A percentile compares a stretch with the other conserved stretches of the same genome.
Evolutionary conservation across 2,888 invertebrate species (phyloP).

Genomic region (Aplocera efformata): DNA sequence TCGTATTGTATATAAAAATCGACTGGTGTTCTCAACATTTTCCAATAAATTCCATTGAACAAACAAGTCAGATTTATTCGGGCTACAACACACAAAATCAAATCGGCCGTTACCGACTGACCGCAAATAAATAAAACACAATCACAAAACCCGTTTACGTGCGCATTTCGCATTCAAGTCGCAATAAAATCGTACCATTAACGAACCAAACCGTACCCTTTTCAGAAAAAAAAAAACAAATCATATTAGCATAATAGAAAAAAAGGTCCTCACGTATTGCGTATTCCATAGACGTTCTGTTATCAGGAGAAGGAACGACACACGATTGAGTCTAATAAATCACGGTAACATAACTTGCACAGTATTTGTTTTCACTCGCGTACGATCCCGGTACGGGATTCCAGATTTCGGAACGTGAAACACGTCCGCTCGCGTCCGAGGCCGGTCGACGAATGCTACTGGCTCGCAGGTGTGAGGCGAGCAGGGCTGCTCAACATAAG

Average conservation of each 20-base stretch:
- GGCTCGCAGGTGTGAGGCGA: conserved; percentile 33
- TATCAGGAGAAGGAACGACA: conserved; percentile 41
- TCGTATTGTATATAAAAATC: too few species aligned
- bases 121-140: conserved; percentile 28
- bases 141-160: conserved; percentile 32
- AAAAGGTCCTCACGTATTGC: conserved; percentile 55
- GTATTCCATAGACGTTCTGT: conserved; percentile 50
- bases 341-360: conserved; percentile 58
- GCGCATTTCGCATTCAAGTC: conserved; percentile 36
- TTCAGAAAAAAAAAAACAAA: conserved; percentile 39
- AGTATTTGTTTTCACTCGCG: conserved; percentile 52
- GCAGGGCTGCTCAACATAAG: conserved; percentile 29
- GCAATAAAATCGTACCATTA: conserved; percentile 39
- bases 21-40: conserved; percentile 5
- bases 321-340: conserved; percentile 55
- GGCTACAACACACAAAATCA: conserved; percentile 16
- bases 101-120: conserved; percentile 26
- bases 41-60: conserved; percentile 8
- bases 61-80: conserved; percentile 8
- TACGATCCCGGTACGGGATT: conserved; percentile 17
- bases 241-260: conserved; percentile 46
- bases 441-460: conserved; percentile 54
- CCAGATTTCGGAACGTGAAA: conserved; percentile 7
- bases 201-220: conserved; percentile 37
- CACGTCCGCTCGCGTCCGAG: conserved; percentile 46